phyloP scores from a whole-genome alignment of 2,888 invertebrate genomes.

The Galerucella calmariensis region DNA sequence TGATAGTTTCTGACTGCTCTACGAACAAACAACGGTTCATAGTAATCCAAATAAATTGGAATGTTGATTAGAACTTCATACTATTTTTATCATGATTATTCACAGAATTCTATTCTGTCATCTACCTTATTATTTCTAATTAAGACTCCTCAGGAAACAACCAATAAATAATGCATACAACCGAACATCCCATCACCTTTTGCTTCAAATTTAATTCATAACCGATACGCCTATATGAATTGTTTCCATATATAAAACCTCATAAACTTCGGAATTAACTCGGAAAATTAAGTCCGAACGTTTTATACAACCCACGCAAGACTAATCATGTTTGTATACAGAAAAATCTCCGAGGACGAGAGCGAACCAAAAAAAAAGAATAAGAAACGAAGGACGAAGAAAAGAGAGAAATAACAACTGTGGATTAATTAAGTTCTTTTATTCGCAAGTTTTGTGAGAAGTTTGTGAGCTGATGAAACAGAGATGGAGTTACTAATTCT shows the following conservation, averaged over 20 bases:
- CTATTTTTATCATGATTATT: too few relatives aligned
- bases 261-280: conserved; percentile 22
- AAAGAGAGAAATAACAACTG: conserved; percentile 40
- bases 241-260: conserved; percentile 13
- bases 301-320: conserved; percentile 30
- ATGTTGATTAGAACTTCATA: too few relatives aligned
- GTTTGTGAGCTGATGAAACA: conserved; percentile 1
- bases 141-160: not conserved
- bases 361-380: conserved; percentile 19
- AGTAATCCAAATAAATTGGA: too few relatives aligned
- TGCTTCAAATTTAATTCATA: not conserved
- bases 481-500: not conserved
- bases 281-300: conserved; percentile 27
- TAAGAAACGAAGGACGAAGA: conserved; percentile 15
- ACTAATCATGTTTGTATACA: conserved; percentile 33
- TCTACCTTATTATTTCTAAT: not conserved
- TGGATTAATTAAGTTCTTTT: conserved; percentile 50
- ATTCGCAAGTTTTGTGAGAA: conserved; percentile 37
- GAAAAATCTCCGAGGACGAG: conserved; percentile 24
- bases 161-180: not conserved
- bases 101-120: not conserved
- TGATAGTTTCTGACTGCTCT: too few relatives aligned
- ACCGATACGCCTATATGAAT: conserved; percentile 14
- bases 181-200: not conserved
- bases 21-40: too few relatives aligned